Conservation (phyloP, 1,140 invertebrate genomes). For the Globodera rostochiensis region DNA sequence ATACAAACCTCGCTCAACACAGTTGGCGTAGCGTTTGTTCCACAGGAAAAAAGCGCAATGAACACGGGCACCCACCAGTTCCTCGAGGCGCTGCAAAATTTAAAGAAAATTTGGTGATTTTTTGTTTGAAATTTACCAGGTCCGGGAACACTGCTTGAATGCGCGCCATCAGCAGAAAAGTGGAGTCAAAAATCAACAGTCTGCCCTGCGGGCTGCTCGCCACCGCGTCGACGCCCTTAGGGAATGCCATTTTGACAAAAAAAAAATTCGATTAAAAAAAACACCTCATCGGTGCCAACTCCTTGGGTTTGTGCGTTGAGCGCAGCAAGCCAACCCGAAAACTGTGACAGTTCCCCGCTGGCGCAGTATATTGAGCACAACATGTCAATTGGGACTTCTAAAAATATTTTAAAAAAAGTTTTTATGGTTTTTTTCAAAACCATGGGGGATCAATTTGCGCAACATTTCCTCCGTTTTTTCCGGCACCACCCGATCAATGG, state of each 20-base stretch:
- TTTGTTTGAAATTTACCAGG: constrained; percentile 13
- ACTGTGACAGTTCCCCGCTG: constrained; percentile 36
- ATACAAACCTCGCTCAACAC: constrained; percentile 24
- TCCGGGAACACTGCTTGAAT: constrained; percentile 36
- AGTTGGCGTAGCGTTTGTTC: constrained; percentile 29
- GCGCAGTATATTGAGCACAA: constrained; percentile 40
- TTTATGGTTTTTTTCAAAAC: not conserved
- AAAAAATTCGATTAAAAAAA: too few species aligned
- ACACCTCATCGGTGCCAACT: not conserved
- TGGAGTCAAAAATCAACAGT: constrained; percentile 41
- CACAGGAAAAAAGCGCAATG: constrained; percentile 36
- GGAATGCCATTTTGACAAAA: not conserved
- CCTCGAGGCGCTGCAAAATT: constrained; percentile 36
- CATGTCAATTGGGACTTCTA: constrained; percentile 23
- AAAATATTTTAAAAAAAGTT: not conserved
- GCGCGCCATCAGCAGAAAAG: constrained; percentile 37
- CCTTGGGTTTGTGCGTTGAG: constrained; percentile 21
- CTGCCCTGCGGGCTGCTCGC: constrained; percentile 17
- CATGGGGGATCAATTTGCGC: constrained; percentile 22
- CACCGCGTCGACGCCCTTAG: constrained; percentile 14
- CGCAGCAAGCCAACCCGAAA: constrained; percentile 39
- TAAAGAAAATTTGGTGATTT: too few species aligned
- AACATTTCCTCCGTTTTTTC: constrained; percentile 27
- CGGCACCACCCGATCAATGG: constrained; percentile 31
- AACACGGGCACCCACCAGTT: constrained; percentile 34